phyloP scores from a whole-genome alignment of 2,113 vertebrate species.

The Pollimyrus isidori region DNA sequence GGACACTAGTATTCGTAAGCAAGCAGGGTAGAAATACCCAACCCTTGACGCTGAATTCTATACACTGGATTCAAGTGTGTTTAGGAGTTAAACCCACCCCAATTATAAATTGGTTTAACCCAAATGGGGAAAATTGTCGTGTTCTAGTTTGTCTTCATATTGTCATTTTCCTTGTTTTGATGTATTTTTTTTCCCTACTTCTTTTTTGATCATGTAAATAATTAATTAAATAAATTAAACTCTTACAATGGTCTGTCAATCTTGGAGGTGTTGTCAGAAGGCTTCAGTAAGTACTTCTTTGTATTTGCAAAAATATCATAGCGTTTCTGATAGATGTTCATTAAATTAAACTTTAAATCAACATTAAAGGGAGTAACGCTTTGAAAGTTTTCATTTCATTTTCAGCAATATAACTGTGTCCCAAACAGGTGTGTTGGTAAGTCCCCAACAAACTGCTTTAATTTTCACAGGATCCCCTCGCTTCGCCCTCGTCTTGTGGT shows the following conservation, averaged over 20 bases:
- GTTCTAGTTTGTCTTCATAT: not conserved
- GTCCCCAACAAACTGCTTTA: not conserved
- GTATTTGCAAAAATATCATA: not conserved
- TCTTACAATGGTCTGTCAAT: not conserved
- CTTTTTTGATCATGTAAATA: constrained; percentile 17
- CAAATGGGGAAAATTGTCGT: not conserved
- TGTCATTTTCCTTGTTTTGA: not conserved
- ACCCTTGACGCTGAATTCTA: not conserved
- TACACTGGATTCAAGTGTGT: not conserved
- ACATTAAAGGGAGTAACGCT: not conserved
- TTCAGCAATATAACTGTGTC: not conserved
- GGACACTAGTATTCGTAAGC: not conserved
- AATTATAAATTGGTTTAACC: not conserved
- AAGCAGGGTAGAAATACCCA: not conserved
- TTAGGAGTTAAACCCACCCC: not conserved
- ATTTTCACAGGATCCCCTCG: not conserved
- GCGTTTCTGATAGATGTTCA: not conserved
- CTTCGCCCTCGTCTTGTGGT: not conserved
- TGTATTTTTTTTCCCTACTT: not conserved
- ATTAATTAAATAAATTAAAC: constrained; percentile 34
- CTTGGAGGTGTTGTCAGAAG: not conserved
- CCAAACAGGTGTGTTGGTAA: not conserved
- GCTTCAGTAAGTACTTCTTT: not conserved
- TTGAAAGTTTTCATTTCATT: not conserved
- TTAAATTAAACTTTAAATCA: not conserved